Evolutionary conservation across 2,888 invertebrate species (phyloP).

Genomic region (Exocentrus adspersus): DNA sequence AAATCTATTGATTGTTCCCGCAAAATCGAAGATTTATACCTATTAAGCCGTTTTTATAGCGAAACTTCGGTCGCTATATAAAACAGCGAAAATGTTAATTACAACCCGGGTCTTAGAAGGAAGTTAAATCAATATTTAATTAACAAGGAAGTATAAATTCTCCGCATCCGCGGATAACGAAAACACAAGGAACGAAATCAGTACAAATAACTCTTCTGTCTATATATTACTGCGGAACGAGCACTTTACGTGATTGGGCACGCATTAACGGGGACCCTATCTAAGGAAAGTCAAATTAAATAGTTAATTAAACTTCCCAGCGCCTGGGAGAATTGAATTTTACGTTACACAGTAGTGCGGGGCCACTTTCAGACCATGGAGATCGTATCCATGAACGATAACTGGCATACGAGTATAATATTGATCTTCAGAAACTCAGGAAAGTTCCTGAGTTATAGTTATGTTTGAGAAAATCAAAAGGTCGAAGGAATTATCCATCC

Average conservation of each 20-base stretch:
- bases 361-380: too few relatives aligned
- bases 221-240: conserved; percentile 16
- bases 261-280: not conserved
- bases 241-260: conserved; percentile 2
- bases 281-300: not conserved
- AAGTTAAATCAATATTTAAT: conserved; percentile 25
- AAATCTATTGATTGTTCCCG: conserved; percentile 7
- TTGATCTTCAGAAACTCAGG: too few relatives aligned
- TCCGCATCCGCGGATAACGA: conserved; percentile 6
- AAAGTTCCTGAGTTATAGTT: too few relatives aligned
- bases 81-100: conserved; percentile 21
- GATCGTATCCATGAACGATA: too few relatives aligned
- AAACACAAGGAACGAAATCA: conserved; percentile 18
- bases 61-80: not conserved
- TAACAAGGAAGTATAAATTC: conserved; percentile 22
- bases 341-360: not conserved
- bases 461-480: too few relatives aligned
- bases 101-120: not conserved
- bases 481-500: too few relatives aligned
- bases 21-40: conserved; percentile 11
- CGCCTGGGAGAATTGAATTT: not conserved
- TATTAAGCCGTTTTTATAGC: conserved; percentile 1
- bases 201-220: conserved; percentile 19
- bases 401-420: too few relatives aligned
- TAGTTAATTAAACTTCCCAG: not conserved